phyloP scores from a whole-genome alignment of 2,797 vertebrate genomes.

The Erithacus rubecula region DNA sequence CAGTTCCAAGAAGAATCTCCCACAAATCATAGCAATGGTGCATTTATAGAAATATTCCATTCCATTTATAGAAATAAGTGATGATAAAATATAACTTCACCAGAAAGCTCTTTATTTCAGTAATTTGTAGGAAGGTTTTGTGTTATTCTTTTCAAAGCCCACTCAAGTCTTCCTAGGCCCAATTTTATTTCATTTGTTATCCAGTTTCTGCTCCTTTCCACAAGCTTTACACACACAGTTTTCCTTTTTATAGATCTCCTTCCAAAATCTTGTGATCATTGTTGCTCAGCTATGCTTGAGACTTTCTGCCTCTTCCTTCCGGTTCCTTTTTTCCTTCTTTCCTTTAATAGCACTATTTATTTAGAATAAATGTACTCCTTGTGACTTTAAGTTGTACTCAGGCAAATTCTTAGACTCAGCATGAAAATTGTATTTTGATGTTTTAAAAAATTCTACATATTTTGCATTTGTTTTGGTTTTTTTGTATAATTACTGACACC shows the following conservation, averaged over 20 bases:
- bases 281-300: not conserved
- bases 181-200: not conserved
- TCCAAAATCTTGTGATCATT: conserved; percentile 33
- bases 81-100: not conserved
- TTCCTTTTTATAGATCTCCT: not conserved
- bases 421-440: not conserved
- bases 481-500: not conserved
- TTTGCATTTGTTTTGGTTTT: not conserved
- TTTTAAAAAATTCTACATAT: not conserved
- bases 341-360: conserved; percentile 24
- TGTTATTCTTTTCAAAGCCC: not conserved
- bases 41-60: not conserved
- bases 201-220: not conserved
- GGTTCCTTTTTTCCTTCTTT: conserved; percentile 25
- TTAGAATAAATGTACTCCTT: not conserved
- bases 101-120: not conserved
- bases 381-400: conserved; percentile 18
- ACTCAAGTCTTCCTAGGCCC: not conserved
- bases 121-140: not conserved
- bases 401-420: not conserved
- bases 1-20: not conserved
- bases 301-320: conserved; percentile 27
- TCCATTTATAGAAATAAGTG: not conserved
- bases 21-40: not conserved
- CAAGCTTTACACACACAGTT: not conserved